phyloP scores from a whole-genome alignment of 2,797 vertebrate genomes.

The Rousettus madagascariensis region DNA sequence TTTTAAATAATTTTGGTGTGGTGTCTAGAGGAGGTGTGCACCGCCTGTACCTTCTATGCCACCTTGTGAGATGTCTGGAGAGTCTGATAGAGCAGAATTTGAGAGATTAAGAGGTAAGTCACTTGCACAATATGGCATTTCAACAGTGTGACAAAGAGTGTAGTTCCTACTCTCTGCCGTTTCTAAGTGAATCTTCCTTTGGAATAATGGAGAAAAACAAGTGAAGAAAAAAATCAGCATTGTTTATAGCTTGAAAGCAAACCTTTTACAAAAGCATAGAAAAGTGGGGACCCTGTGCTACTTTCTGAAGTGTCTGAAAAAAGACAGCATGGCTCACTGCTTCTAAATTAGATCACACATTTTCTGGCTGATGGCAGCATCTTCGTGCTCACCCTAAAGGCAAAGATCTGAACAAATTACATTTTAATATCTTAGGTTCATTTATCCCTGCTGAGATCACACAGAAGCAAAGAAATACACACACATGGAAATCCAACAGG shows the following conservation, averaged over 20 bases:
- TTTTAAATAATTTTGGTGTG: no score
- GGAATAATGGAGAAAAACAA: neutral
- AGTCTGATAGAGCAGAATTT: neutral
- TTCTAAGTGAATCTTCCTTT: conserved; percentile 6
- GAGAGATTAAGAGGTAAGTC: neutral
- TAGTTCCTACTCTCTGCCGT: neutral
- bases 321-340: conserved; percentile 84
- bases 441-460: conserved; percentile 74
- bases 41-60: no score
- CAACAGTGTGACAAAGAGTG: neutral
- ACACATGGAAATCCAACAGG: conserved; percentile 33
- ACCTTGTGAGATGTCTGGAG: no score
- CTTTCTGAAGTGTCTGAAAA: conserved; percentile 80
- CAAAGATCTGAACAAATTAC: conserved; percentile 86
- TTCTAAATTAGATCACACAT: conserved; percentile 90
- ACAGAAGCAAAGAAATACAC: conserved; percentile 34
- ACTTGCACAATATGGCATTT: neutral
- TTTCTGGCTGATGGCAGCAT: conserved; percentile 87
- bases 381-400: conserved; percentile 84
- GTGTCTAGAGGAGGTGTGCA: no score
- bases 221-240: neutral
- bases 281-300: conserved; percentile 68
- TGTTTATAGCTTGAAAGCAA: conserved; percentile 69
- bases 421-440: conserved; percentile 82
- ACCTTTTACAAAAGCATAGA: conserved; percentile 49